A percentile compares a stretch with the other conserved stretches of the same genome.
Evolutionary conservation across 2,797 vertebrate genomes (phyloP).

Genomic region (Sebastes baramenuke): DNA sequence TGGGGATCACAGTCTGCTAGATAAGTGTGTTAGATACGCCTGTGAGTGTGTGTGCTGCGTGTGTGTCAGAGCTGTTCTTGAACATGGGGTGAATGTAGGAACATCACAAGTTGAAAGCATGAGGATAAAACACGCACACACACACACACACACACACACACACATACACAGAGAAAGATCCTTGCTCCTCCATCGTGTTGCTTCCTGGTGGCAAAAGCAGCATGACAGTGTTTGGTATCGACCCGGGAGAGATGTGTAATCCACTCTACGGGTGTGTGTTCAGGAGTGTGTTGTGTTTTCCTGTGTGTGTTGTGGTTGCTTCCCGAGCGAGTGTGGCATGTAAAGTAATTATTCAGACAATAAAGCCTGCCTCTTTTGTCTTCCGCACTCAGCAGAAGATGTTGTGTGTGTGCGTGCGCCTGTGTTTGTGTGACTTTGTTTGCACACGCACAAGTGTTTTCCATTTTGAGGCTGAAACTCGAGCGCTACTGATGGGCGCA

Average conservation of each 20-base stretch:
- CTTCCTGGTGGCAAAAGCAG: slow-evolving; percentile 53
- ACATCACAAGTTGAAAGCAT: slow-evolving; percentile 37
- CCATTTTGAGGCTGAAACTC: slow-evolving; percentile 4
- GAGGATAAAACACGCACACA: not conserved
- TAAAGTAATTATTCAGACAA: slow-evolving; percentile 67
- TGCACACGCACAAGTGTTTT: not conserved
- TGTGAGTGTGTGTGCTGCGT: not conserved
- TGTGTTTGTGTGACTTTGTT: not conserved
- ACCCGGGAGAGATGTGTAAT: slow-evolving; percentile 64
- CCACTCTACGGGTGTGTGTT: slow-evolving; percentile 49
- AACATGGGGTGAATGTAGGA: slow-evolving; percentile 39
- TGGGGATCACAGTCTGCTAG: slow-evolving; percentile 35
- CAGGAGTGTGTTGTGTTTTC: slow-evolving; percentile 35
- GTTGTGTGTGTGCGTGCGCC: not conserved
- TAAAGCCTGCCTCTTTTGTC: slow-evolving; percentile 50
- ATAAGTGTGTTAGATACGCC: slow-evolving; percentile 64
- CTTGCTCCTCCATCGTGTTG: slow-evolving; percentile 7
- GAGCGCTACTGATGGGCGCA: not conserved
- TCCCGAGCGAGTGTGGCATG: slow-evolving; percentile 43
- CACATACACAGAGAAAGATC: not conserved
- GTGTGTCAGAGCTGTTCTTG: not conserved
- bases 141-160: not conserved
- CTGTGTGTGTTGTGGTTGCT: slow-evolving; percentile 37
- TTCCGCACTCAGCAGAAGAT: slow-evolving; percentile 14
- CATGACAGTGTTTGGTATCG: slow-evolving; percentile 54